Evolutionary conservation across 1,140 invertebrate genomes (phyloP).

Genomic region (Leguminivora glycinivorella): DNA sequence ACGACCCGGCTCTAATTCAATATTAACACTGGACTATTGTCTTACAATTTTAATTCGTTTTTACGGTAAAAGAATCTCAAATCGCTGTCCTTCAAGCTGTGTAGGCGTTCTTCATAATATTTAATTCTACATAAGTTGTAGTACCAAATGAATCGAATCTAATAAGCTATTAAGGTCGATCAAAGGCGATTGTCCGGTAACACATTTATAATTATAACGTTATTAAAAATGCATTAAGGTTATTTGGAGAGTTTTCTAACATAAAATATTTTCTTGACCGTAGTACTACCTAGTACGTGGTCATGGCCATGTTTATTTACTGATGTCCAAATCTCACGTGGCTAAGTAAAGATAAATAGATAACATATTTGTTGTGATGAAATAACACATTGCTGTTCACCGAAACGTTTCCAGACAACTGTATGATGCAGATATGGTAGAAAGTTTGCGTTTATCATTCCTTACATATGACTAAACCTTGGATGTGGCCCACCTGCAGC

Average conservation of each 20-base stretch:
- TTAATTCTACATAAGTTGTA: slow-evolving; percentile 36
- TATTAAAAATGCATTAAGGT: slow-evolving; percentile 45
- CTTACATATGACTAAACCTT: too few species aligned
- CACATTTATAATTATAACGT: slow-evolving; percentile 37
- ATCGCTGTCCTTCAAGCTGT: background rate
- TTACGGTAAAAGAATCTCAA: background rate
- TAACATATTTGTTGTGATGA: background rate
- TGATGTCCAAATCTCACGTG: background rate
- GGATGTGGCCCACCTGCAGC: too few species aligned
- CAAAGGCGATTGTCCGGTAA: slow-evolving; percentile 30
- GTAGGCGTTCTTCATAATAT: slow-evolving; percentile 25
- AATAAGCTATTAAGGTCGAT: slow-evolving; percentile 43
- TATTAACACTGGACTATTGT: slow-evolving; percentile 27
- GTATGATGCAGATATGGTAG: too few species aligned
- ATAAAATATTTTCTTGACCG: slow-evolving; percentile 39
- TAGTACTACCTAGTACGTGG: background rate
- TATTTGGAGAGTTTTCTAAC: slow-evolving; percentile 40
- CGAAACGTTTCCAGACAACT: too few species aligned
- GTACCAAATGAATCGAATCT: slow-evolving; percentile 33
- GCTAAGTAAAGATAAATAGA: background rate
- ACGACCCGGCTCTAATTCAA: slow-evolving; percentile 20
- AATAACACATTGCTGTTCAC: background rate
- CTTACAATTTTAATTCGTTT: slow-evolving; percentile 13
- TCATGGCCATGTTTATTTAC: slow-evolving; percentile 1
- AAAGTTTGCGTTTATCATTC: too few species aligned